phyloP scores from a whole-genome alignment of 2,888 invertebrate species.

The Escarpia spicata region DNA sequence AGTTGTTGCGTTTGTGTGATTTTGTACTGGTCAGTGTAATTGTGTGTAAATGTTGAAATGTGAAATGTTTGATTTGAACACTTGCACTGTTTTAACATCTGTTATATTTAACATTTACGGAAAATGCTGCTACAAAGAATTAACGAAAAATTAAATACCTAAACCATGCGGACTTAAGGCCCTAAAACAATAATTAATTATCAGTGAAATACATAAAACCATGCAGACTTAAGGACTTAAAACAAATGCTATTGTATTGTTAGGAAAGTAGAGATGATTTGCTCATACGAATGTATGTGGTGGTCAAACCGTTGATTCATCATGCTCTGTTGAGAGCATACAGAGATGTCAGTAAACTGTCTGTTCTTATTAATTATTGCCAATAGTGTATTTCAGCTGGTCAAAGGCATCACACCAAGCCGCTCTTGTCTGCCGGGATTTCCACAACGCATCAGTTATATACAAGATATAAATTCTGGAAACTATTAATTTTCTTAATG shows the following conservation, averaged over 20 bases:
- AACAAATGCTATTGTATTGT: background rate
- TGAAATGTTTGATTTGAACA: background rate
- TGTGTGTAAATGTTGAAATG: conserved; percentile 12
- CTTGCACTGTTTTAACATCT: background rate
- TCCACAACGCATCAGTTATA: conserved; percentile 12
- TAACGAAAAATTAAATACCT: no score
- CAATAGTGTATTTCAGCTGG: conserved; percentile 13
- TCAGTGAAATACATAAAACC: no score
- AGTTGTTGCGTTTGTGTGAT: background rate
- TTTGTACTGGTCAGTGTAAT: background rate
- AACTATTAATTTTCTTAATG: background rate
- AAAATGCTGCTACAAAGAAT: no score
- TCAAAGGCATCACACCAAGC: background rate
- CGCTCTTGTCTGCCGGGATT: background rate
- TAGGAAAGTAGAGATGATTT: background rate
- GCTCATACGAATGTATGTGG: background rate
- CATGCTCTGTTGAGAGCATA: background rate
- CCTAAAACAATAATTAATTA: no score
- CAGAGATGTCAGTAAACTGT: background rate
- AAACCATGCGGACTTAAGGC: no score
- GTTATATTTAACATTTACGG: background rate
- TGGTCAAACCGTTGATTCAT: background rate
- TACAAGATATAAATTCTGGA: conserved; percentile 16
- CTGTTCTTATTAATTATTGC: background rate
- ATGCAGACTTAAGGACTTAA: no score